Percentiles rank a stretch among this genome's conserved stretches.
These are phyloP conservation scores for Erebia epiphron DNA, from an alignment of 2,888 invertebrate species.

Conservation along the genomic window DNA sequence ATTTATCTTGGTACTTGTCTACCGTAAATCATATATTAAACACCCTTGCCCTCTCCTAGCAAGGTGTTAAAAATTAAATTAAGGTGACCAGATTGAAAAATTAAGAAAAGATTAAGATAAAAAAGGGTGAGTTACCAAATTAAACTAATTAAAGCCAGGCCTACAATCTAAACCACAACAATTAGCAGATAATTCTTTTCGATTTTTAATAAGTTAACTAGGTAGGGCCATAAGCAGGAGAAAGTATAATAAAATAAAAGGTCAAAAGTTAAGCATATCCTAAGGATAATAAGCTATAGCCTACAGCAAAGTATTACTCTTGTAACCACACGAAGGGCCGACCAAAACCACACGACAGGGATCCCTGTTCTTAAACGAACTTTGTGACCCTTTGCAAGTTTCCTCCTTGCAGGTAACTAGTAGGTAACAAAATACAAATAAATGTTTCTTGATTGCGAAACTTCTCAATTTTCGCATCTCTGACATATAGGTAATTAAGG, in stretches of 20 bases:
- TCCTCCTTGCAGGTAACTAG: neutral
- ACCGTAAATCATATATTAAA: too few species aligned
- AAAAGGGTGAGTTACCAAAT: neutral
- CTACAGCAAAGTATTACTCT: constrained; percentile 48
- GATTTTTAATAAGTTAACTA: neutral
- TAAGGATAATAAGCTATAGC: constrained; percentile 48
- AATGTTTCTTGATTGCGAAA: constrained; percentile 1
- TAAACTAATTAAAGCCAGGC: neutral
- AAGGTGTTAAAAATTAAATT: too few species aligned
- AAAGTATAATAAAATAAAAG: constrained; percentile 10
- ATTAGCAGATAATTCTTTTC: neutral
- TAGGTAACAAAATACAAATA: neutral
- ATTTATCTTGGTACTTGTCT: too few species aligned
- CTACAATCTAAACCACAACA: constrained; percentile 2
- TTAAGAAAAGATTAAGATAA: too few species aligned
- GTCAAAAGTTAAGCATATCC: constrained; percentile 20
- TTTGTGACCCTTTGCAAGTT: constrained; percentile 25
- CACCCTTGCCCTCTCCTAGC: too few species aligned
- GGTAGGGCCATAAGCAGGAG: neutral
- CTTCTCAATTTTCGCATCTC: neutral
- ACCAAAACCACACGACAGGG: constrained; percentile 57
- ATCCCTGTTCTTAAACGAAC: constrained; percentile 44
- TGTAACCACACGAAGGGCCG: constrained; percentile 52
- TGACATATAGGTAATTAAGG: neutral
- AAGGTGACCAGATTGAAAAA: too few species aligned